Conservation (phyloP, 30 jellyfish, hydroid and myxozoan species). For the Calvadosia cruxmelitensis region DNA sequence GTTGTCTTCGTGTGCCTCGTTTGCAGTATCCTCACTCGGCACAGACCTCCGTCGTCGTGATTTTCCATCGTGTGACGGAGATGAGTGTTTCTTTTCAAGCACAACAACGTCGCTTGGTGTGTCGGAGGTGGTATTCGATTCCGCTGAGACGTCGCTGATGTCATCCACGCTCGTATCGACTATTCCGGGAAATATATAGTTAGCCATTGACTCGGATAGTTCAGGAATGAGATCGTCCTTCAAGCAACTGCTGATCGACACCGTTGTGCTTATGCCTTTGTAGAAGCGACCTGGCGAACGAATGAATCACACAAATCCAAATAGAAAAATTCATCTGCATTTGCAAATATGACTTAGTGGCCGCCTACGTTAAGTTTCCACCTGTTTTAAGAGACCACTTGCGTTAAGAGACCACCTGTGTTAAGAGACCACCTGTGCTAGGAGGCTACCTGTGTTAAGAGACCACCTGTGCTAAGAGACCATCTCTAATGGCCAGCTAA, state of each 20-base stretch:
- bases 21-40: background rate
- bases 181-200: constrained; percentile 87
- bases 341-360: too few species aligned
- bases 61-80: background rate
- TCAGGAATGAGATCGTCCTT: constrained; percentile 90
- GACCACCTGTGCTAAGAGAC: too few species aligned
- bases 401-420: too few species aligned
- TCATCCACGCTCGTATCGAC: constrained; percentile 85
- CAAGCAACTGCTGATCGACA: constrained; percentile 77
- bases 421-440: too few species aligned
- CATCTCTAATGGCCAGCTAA: too few species aligned
- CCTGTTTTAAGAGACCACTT: too few species aligned
- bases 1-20: background rate
- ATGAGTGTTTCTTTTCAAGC: background rate
- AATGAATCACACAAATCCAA: too few species aligned
- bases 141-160: constrained; percentile 58
- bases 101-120: background rate
- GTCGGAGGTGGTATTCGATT: background rate
- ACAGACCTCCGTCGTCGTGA: background rate
- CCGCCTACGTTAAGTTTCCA: too few species aligned
- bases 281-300: constrained; percentile 44
- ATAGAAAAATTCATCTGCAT: too few species aligned
- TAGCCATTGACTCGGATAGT: constrained; percentile 84
- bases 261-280: constrained; percentile 38
- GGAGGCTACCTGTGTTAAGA: too few species aligned